Conservation (phyloP, 1,140 invertebrate species). For the Formica selysi region DNA sequence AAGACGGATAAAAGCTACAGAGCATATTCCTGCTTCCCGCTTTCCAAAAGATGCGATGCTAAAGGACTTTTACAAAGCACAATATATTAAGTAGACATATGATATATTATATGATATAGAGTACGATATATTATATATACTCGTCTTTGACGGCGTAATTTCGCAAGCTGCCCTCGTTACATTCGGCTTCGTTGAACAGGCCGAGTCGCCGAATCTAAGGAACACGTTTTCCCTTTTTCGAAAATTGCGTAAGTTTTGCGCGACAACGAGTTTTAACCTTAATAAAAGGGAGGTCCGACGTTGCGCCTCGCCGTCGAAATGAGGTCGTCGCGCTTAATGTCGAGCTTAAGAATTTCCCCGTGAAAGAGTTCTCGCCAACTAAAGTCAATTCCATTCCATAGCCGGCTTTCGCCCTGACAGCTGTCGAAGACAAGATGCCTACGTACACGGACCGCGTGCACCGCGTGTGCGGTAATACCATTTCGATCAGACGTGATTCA, state of each 20-base stretch:
- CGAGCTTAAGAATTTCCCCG: slow-evolving; percentile 71
- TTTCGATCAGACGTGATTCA: slow-evolving; percentile 59
- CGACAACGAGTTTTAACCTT: slow-evolving; percentile 23
- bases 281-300: slow-evolving; percentile 16
- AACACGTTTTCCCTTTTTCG: slow-evolving; percentile 55
- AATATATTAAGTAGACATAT: not conserved
- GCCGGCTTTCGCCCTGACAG: slow-evolving; percentile 68
- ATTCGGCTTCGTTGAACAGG: slow-evolving; percentile 21
- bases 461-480: slow-evolving; percentile 34
- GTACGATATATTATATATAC: not conserved
- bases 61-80: not conserved
- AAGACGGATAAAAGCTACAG: not conserved
- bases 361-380: slow-evolving; percentile 41
- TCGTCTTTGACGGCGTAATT: not conserved
- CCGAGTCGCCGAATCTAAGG: not conserved
- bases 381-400: slow-evolving; percentile 69
- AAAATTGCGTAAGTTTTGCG: slow-evolving; percentile 53
- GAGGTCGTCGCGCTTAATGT: slow-evolving; percentile 70
- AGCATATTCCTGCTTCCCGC: not conserved
- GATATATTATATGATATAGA: too few relatives aligned
- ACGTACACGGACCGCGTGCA: slow-evolving; percentile 12
- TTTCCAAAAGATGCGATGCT: not conserved
- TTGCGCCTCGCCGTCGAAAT: slow-evolving; percentile 54
- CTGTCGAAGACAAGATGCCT: slow-evolving; percentile 68
- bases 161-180: slow-evolving; percentile 18